Evolutionary conservation across 2,113 vertebrate species (phyloP).

Genomic region (Megatriorchis doriae): DNA sequence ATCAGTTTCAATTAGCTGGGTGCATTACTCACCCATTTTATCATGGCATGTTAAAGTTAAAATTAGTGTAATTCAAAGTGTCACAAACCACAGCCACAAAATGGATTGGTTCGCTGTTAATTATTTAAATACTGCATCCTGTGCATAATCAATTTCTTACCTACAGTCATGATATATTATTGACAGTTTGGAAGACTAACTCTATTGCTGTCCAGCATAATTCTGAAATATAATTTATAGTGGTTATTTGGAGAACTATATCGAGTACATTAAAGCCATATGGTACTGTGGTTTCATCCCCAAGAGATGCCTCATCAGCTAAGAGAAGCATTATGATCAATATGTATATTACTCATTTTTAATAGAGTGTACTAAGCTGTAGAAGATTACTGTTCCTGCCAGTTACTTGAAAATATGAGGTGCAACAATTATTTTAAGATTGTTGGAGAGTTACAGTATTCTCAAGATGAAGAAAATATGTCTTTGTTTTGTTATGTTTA

Average conservation of each 20-base stretch:
- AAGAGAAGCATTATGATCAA: slow-evolving; percentile 48
- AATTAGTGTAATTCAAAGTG: slow-evolving; percentile 14
- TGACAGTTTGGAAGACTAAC: slow-evolving; percentile 21
- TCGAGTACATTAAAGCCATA: slow-evolving; percentile 57
- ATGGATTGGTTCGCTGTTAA: background rate
- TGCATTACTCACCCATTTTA: slow-evolving; percentile 12
- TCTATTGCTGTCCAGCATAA: slow-evolving; percentile 27
- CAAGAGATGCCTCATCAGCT: slow-evolving; percentile 57
- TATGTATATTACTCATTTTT: slow-evolving; percentile 57
- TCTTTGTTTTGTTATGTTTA: slow-evolving; percentile 37
- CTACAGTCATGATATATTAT: slow-evolving; percentile 6
- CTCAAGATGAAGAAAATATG: slow-evolving; percentile 38
- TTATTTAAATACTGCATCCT: slow-evolving; percentile 16
- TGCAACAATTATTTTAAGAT: slow-evolving; percentile 59
- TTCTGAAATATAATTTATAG: slow-evolving; percentile 60
- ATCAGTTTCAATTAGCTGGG: slow-evolving; percentile 21
- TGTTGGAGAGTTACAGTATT: slow-evolving; percentile 39
- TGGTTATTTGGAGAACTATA: slow-evolving; percentile 52
- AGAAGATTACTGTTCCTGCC: slow-evolving; percentile 53
- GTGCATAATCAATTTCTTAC: slow-evolving; percentile 25
- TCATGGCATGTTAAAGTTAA: background rate
- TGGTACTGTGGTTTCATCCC: slow-evolving; percentile 49
- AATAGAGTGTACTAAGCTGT: slow-evolving; percentile 47
- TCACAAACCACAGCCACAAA: slow-evolving; percentile 19
- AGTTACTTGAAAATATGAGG: slow-evolving; percentile 56